Evolutionary conservation across 1,140 invertebrate genomes (phyloP).

Genomic region (Orchesella cincta): DNA sequence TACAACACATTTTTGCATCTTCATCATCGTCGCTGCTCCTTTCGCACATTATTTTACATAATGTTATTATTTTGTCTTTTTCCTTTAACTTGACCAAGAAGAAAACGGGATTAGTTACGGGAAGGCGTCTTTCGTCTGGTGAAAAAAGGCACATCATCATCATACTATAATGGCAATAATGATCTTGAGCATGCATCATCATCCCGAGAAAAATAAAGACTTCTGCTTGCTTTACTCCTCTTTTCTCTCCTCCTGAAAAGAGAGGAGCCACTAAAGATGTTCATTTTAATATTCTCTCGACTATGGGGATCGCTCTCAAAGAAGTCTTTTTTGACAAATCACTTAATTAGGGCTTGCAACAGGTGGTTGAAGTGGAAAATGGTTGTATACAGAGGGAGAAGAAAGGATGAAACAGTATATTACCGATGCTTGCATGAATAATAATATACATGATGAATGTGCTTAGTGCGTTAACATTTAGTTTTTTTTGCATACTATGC

Average conservation of each 20-base stretch:
- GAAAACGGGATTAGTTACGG: slow-evolving; percentile 25
- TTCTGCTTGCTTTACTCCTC: not conserved
- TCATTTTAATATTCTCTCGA: no score
- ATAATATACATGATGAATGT: no score
- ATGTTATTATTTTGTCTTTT: slow-evolving; percentile 8
- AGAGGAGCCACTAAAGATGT: no score
- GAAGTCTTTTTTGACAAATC: slow-evolving; percentile 23
- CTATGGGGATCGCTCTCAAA: no score
- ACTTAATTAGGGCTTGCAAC: slow-evolving; percentile 21
- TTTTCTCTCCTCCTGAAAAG: not conserved
- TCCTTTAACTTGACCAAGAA: not conserved
- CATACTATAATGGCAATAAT: slow-evolving; percentile 8
- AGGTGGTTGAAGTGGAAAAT: slow-evolving; percentile 22
- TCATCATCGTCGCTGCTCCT: not conserved
- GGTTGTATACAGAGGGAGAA: not conserved
- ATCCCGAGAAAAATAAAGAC: not conserved
- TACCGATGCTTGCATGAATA: no score
- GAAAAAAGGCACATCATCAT: not conserved
- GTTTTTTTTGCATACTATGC: no score
- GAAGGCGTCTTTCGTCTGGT: not conserved
- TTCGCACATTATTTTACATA: slow-evolving; percentile 21
- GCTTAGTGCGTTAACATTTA: no score
- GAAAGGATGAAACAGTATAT: not conserved
- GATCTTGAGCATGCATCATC: not conserved
- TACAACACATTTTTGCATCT: not conserved